Conservation (phyloP, 2,888 invertebrate genomes). For the Phoenoteleia sp. region DNA sequence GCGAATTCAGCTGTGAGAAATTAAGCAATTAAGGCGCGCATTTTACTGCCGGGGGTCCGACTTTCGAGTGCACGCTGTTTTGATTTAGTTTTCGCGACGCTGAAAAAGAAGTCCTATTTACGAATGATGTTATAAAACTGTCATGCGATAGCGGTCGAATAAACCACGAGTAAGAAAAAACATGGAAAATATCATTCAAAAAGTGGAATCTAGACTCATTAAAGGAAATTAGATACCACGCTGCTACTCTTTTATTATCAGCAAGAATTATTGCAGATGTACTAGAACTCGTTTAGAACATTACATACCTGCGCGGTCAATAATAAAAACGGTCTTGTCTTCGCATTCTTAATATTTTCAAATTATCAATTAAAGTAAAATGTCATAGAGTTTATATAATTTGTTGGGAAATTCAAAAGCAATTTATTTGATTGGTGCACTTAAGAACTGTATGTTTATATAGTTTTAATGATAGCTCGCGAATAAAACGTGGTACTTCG, state of each 20-base stretch:
- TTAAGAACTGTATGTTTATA: no score
- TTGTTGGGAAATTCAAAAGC: no score
- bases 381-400: no score
- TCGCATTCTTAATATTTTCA: background rate
- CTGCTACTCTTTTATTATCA: slow-evolving; percentile 42
- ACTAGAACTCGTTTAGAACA: slow-evolving; percentile 26
- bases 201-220: slow-evolving; percentile 41
- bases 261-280: slow-evolving; percentile 44
- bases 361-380: background rate
- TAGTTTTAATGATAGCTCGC: no score
- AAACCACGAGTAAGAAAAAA: slow-evolving; percentile 64
- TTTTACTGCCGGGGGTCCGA: slow-evolving; percentile 80
- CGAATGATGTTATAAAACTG: slow-evolving; percentile 71
- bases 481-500: no score
- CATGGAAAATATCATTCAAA: slow-evolving; percentile 46
- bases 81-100: slow-evolving; percentile 72
- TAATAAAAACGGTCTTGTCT: slow-evolving; percentile 1
- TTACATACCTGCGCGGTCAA: background rate
- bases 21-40: slow-evolving; percentile 84
- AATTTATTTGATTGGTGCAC: no score
- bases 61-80: slow-evolving; percentile 75
- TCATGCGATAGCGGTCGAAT: slow-evolving; percentile 69
- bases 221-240: slow-evolving; percentile 51
- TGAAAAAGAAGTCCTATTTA: slow-evolving; percentile 73
- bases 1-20: slow-evolving; percentile 82